A percentile compares a stretch with the other conserved stretches of the same genome.
Conservation (phyloP, 2,888 invertebrate species). For the Anorthoa munda region DNA sequence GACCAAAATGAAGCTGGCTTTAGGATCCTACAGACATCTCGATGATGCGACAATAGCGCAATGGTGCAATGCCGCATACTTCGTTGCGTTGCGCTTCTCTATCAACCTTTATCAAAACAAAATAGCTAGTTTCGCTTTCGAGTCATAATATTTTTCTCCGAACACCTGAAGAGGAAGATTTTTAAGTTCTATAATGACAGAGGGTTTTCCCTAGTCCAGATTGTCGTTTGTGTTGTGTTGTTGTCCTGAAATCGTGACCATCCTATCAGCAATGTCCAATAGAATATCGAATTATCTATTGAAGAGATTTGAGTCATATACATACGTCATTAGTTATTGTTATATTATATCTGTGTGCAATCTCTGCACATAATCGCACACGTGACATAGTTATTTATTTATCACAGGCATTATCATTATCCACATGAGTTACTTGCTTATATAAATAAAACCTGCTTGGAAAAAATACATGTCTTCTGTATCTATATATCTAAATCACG, state of each 20-base stretch:
- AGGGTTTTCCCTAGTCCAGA: neutral
- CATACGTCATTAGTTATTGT: constrained; percentile 42
- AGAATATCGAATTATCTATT: neutral
- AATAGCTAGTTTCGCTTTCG: neutral
- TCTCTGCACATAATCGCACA: constrained; percentile 14
- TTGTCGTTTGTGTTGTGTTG: no score
- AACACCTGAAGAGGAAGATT: neutral
- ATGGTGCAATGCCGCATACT: no score
- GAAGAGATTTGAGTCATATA: constrained; percentile 2
- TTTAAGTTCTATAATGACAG: neutral
- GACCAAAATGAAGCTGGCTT: no score
- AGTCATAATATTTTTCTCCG: neutral
- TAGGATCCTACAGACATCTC: no score
- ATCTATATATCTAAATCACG: no score
- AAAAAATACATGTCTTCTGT: neutral
- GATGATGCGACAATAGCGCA: no score
- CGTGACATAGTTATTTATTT: constrained; percentile 24
- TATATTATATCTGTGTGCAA: constrained; percentile 19
- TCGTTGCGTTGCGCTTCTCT: neutral
- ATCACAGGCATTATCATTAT: constrained; percentile 18
- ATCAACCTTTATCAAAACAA: neutral
- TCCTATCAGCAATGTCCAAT: neutral
- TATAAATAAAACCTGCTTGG: constrained; percentile 1
- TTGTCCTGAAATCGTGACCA: neutral
- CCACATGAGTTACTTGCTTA: neutral